Evolutionary conservation across 2,888 invertebrate genomes (phyloP).

Genomic region (Tipula unca): DNA sequence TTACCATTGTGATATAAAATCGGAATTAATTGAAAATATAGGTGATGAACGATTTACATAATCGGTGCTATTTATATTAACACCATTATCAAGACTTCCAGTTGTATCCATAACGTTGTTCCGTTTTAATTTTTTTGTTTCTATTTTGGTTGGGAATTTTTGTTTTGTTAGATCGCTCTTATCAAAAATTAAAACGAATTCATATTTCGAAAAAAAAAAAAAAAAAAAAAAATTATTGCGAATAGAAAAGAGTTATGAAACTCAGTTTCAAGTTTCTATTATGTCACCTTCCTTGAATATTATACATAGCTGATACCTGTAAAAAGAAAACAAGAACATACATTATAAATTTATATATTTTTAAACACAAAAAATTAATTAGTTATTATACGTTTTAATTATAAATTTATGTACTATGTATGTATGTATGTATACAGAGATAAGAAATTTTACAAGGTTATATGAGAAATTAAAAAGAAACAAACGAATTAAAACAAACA

Average conservation of each 20-base stretch:
- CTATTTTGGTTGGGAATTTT: not conserved
- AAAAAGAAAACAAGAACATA: too few relatives aligned
- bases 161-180: not conserved
- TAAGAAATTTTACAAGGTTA: not conserved
- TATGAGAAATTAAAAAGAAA: not conserved
- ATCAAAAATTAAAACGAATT: not conserved
- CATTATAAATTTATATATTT: too few relatives aligned
- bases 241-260: not conserved
- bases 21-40: constrained; percentile 65
- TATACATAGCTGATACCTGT: constrained; percentile 16
- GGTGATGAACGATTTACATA: constrained; percentile 57
- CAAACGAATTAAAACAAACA: not conserved
- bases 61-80: constrained; percentile 42
- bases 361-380: not conserved
- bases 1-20: constrained; percentile 71
- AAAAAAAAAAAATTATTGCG: not conserved
- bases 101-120: constrained; percentile 22
- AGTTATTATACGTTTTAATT: not conserved
- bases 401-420: not conserved
- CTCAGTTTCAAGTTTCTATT: constrained; percentile 1
- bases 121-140: not conserved
- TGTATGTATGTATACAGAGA: not conserved
- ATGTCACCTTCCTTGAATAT: constrained; percentile 15
- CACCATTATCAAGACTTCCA: constrained; percentile 27
- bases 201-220: not conserved